A percentile compares a stretch with the other conserved stretches of the same genome.
These are phyloP conservation scores for Pocillopora damicornis DNA, from an alignment of 64 coral and sea anemone species.

Conservation along the genomic window DNA sequence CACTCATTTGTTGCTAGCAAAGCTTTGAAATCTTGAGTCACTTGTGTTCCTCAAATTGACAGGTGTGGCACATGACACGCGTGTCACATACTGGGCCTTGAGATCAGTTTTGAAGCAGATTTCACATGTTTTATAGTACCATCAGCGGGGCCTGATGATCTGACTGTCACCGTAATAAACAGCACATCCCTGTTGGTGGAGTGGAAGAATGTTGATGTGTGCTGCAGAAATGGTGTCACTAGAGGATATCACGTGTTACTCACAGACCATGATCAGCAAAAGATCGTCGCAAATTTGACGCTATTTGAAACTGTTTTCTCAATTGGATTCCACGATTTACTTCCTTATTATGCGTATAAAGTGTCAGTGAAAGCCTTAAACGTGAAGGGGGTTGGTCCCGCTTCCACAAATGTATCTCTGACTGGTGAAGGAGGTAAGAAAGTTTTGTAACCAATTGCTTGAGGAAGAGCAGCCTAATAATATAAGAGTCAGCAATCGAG, in stretches of 20 bases:
- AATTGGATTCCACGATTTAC: not conserved
- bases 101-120: not conserved
- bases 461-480: not conserved
- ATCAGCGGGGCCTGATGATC: not conserved
- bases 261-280: not conserved
- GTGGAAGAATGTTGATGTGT: not conserved
- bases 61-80: too few relatives aligned
- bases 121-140: not conserved
- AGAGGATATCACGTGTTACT: not conserved
- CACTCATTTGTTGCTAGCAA: too few relatives aligned
- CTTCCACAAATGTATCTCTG: not conserved
- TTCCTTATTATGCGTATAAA: not conserved
- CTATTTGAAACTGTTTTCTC: not conserved
- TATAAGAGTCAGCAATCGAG: not conserved
- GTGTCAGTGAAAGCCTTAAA: not conserved
- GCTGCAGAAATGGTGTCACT: not conserved
- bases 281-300: not conserved
- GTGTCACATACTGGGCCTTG: not conserved
- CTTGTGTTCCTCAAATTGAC: too few relatives aligned
- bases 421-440: not conserved
- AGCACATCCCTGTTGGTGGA: not conserved
- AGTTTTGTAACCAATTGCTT: not conserved
- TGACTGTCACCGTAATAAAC: not conserved
- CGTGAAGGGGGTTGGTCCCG: not conserved
- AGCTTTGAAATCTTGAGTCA: too few relatives aligned